phyloP scores from a whole-genome alignment of 2,888 invertebrate genomes.

The Orthosia incerta region DNA sequence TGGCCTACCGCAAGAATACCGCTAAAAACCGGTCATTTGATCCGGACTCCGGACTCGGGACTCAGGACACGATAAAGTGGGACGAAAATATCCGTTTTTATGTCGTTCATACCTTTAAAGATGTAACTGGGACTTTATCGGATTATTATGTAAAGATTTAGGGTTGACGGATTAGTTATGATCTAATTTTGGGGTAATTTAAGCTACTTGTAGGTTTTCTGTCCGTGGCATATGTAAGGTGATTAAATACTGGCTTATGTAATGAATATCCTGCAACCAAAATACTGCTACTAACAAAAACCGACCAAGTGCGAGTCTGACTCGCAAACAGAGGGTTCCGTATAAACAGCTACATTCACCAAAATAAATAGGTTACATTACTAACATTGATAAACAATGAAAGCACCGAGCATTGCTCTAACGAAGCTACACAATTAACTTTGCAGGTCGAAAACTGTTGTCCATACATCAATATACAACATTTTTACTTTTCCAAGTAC shows the following conservation, averaged over 20 bases:
- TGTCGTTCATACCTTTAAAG: constrained; percentile 45
- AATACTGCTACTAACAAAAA: no score
- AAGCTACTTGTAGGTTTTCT: neutral
- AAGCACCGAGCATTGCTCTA: no score
- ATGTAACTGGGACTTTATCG: constrained; percentile 35
- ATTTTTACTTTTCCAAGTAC: no score
- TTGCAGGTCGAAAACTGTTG: no score
- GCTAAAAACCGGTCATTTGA: constrained; percentile 54
- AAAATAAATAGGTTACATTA: no score
- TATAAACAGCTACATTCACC: no score
- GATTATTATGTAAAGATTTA: constrained; percentile 41
- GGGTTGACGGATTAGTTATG: constrained; percentile 12
- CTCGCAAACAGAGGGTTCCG: no score
- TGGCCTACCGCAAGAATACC: constrained; percentile 38
- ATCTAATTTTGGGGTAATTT: constrained; percentile 1
- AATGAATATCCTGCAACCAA: no score
- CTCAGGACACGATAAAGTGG: constrained; percentile 42
- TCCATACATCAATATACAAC: no score
- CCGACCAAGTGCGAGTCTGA: no score
- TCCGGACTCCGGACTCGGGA: constrained; percentile 24
- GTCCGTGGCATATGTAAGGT: neutral
- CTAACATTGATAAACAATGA: no score
- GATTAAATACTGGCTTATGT: neutral
- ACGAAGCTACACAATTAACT: no score
- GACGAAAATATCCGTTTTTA: constrained; percentile 47